These are phyloP conservation scores for Spheniscus humboldti DNA, from an alignment of 2,797 vertebrate species.

Conservation along the genomic window DNA sequence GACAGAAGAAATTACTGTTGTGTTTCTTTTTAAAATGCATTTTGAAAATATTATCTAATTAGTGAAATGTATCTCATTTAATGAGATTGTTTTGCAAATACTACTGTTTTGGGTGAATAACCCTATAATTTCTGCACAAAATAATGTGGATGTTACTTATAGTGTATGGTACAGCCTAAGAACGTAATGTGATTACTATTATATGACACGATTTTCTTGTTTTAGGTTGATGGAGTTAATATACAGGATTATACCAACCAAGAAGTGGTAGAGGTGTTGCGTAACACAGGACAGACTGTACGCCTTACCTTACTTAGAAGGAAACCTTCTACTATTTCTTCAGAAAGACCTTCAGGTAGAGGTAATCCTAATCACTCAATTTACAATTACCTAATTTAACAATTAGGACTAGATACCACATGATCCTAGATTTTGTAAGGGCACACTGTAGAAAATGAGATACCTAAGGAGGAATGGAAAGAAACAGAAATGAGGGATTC, in stretches of 20 bases:
- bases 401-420: neutral
- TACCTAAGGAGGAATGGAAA: neutral
- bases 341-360: conserved; percentile 76
- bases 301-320: conserved; percentile 86
- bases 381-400: neutral
- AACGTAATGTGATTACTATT: neutral
- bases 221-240: conserved; percentile 86
- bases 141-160: neutral
- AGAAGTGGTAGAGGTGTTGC: conserved; percentile 88
- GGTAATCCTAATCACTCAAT: conserved; percentile 65
- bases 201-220: neutral
- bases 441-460: neutral
- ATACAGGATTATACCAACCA: conserved; percentile 89
- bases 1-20: neutral
- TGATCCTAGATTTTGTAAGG: neutral
- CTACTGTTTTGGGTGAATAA: neutral
- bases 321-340: neutral
- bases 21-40: neutral
- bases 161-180: neutral
- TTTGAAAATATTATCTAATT: neutral
- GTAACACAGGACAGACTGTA: conserved; percentile 81
- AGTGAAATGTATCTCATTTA: neutral
- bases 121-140: neutral
- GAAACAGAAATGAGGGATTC: neutral
- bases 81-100: neutral